These are phyloP conservation scores for Daboia siamensis DNA, from an alignment of 2,113 vertebrate genomes.

Conservation along the genomic window DNA sequence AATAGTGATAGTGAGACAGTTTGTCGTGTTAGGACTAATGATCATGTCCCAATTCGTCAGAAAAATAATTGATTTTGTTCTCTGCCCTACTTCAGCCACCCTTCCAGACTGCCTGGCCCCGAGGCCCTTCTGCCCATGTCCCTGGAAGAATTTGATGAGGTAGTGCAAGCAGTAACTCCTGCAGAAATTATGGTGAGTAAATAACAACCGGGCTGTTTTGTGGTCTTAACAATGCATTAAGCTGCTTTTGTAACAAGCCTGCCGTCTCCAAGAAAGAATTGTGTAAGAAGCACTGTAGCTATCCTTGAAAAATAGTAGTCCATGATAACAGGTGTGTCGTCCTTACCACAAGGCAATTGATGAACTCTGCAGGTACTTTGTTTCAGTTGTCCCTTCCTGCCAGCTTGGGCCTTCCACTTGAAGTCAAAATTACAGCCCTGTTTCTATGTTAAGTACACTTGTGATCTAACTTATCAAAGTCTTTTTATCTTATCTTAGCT, in stretches of 20 bases:
- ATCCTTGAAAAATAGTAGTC: not conserved
- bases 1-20: not conserved
- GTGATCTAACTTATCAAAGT: not conserved
- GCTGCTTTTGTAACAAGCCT: not conserved
- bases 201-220: accelerated
- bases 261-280: not conserved
- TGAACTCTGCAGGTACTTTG: not conserved
- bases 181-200: slow-evolving; percentile 81
- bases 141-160: slow-evolving; percentile 81
- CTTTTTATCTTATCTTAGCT: not conserved
- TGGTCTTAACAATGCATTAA: not conserved
- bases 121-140: slow-evolving; percentile 93
- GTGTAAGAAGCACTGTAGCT: not conserved
- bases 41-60: not conserved
- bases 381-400: not conserved
- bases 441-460: not conserved
- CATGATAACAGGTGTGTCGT: not conserved
- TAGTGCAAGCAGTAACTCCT: slow-evolving; percentile 73
- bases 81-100: slow-evolving; percentile 67
- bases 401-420: not conserved
- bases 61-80: slow-evolving; percentile 3
- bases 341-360: not conserved
- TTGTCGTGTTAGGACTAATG: not conserved
- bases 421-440: not conserved
- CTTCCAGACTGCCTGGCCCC: slow-evolving; percentile 80